These are phyloP conservation scores for Drosophila paranaensis DNA, from an alignment of 2,888 invertebrate genomes.

Conservation along the genomic window DNA sequence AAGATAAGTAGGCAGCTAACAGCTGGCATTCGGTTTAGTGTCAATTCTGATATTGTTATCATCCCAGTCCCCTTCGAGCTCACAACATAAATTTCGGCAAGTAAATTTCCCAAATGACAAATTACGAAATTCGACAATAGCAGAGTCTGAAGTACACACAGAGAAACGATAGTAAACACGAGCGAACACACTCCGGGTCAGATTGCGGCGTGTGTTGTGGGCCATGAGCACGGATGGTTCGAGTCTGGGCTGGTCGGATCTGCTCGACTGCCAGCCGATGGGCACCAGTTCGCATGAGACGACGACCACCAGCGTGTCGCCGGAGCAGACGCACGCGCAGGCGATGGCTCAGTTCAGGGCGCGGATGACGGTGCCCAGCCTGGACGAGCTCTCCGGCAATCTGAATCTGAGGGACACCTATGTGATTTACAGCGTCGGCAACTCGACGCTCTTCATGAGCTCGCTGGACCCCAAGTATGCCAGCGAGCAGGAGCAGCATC, in stretches of 20 bases:
- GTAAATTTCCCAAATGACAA: neutral
- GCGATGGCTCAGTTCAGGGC: slow-evolving; percentile 1
- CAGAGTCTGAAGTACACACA: neutral
- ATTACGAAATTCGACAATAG: slow-evolving; percentile 10
- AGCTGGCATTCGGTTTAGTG: slow-evolving; percentile 11
- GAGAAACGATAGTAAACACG: neutral
- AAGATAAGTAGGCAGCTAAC: too few species aligned
- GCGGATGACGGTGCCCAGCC: slow-evolving; percentile 1
- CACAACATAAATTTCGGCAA: slow-evolving; percentile 8
- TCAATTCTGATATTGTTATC: slow-evolving; percentile 9
- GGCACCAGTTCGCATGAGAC: slow-evolving; percentile 22
- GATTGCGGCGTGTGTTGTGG: neutral
- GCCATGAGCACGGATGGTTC: slow-evolving; percentile 47
- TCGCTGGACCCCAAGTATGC: slow-evolving; percentile 32
- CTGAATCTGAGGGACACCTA: slow-evolving; percentile 41
- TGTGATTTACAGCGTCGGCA: slow-evolving; percentile 55
- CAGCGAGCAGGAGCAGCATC: slow-evolving; percentile 21
- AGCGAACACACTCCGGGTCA: neutral
- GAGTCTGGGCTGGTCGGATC: slow-evolving; percentile 44
- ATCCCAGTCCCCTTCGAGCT: slow-evolving; percentile 9
- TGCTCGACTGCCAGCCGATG: slow-evolving; percentile 19
- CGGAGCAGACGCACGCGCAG: neutral
- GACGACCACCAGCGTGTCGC: neutral
- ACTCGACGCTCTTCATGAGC: slow-evolving; percentile 48
- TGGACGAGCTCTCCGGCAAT: neutral